Evolutionary conservation across 92 coral and sea anemone genomes (phyloP), one percentile per base, ranked within the genome.

Genomic region (Isaurus tuberculatus): DNA sequence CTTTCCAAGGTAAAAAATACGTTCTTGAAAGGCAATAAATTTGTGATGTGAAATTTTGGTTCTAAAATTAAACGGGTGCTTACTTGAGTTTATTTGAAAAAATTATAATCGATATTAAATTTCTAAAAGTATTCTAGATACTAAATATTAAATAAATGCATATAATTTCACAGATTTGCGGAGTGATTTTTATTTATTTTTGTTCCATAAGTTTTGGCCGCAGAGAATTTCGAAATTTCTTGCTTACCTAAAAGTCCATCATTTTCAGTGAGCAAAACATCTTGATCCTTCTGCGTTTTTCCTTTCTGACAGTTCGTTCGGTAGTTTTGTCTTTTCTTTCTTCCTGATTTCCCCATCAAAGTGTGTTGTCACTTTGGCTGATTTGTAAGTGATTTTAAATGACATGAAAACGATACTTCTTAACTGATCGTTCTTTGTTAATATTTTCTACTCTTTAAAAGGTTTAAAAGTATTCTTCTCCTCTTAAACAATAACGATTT

Each of bases 181-280:
- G n/a, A n/a, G n/a, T n/a, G n/a, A n/a, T n/a, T n/a, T n/a, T n/a
- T n/a, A n/a, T n/a, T n/a, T n/a, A n/a, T n/a, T 40, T 13, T 40
- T 7, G 9, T 40, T 40, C 46, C 7, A 40, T 40, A 13, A 40
- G 7, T 3, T 40, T 40, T 40, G 7, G 7, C 46, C 46, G n/a
- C 46, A 13, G 10, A 40, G 46, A 22, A 55, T n/a, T 19, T 34
- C 37, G 30, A 17, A 4, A n/a, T 19, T 53, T n/a, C 34, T 7
- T 13, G 51, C 80, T n/a, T 29, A 74, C 80, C 80, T 31, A 51
- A 49, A 48, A 5, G 26, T 32, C 51, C 64, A 30, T 73, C 80
- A 32, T 20, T 49, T 3, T 19, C 80, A 29, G 80, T 46, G 11
- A 29, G 10, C 20, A 17, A 14, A 49, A 30, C 66, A 0, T 33